Evolutionary conservation across 2,113 vertebrate genomes (phyloP).

Genomic region (Lepisosteus oculatus): DNA sequence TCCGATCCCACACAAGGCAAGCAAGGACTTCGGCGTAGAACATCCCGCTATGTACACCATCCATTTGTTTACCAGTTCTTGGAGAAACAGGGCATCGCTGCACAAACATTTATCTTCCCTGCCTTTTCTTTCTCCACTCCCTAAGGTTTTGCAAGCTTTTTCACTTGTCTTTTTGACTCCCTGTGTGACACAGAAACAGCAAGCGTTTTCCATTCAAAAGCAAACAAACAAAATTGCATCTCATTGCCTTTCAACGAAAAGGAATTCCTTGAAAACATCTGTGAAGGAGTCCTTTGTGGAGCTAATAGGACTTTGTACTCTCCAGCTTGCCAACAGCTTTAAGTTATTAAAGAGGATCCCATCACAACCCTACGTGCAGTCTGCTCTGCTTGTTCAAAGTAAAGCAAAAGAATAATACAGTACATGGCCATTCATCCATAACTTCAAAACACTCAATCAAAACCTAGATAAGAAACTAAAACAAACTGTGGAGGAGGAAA

Average conservation of each 20-base stretch:
- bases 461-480: slow-evolving; percentile 33
- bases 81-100: not conserved
- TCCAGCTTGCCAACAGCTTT: slow-evolving; percentile 63
- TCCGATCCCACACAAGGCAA: not conserved
- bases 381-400: slow-evolving; percentile 66
- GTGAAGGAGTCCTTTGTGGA: too few relatives aligned
- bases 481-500: slow-evolving; percentile 25
- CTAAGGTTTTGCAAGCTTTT: not conserved
- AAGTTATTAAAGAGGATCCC: slow-evolving; percentile 68
- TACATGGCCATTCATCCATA: slow-evolving; percentile 65
- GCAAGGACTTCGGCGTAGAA: not conserved
- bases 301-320: not conserved
- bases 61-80: not conserved
- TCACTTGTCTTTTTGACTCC: not conserved
- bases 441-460: slow-evolving; percentile 58
- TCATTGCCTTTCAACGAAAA: not conserved
- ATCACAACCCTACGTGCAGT: slow-evolving; percentile 63
- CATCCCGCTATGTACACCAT: not conserved
- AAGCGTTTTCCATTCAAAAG: not conserved
- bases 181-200: not conserved
- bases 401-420: slow-evolving; percentile 64
- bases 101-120: slow-evolving; percentile 2
- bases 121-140: slow-evolving; percentile 5
- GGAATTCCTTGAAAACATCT: not conserved
- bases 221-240: not conserved